A percentile compares a stretch with the other conserved stretches of the same genome.
These are phyloP conservation scores for Araneus ventricosus DNA, from an alignment of 1,140 invertebrate species.

Conservation along the genomic window DNA sequence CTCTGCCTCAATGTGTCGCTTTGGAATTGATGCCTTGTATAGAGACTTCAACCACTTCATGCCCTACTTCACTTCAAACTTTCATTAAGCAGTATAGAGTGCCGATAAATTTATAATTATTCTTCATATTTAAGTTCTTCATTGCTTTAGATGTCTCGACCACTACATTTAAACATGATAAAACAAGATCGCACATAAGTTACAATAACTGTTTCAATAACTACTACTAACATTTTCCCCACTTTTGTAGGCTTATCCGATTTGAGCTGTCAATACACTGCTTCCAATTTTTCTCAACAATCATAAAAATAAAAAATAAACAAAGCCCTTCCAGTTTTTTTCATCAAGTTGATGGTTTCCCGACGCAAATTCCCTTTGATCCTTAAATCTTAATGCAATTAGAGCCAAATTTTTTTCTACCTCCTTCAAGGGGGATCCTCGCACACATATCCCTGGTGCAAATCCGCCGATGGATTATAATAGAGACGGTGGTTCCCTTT, in stretches of 20 bases:
- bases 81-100: too few relatives aligned
- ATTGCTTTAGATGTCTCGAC: too few relatives aligned
- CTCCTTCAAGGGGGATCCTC: neutral
- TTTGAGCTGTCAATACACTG: conserved; percentile 8
- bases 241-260: neutral
- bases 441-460: neutral
- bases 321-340: neutral
- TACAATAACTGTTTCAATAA: too few relatives aligned
- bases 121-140: too few relatives aligned
- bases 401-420: neutral
- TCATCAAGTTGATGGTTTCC: neutral
- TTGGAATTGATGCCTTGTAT: too few relatives aligned
- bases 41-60: too few relatives aligned
- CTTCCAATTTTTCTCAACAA: neutral
- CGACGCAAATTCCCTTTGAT: conserved; percentile 9
- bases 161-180: too few relatives aligned
- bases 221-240: too few relatives aligned
- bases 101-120: too few relatives aligned
- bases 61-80: too few relatives aligned
- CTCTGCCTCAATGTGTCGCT: too few relatives aligned
- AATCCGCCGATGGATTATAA: conserved; percentile 33
- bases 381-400: conserved; percentile 33
- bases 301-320: neutral
- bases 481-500: neutral
- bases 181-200: too few relatives aligned